Percentiles rank a stretch among this genome's conserved stretches.
These are phyloP conservation scores for Microctenopoma stevenorrisi DNA, from an alignment of 2,797 vertebrate species.

Conservation along the genomic window DNA sequence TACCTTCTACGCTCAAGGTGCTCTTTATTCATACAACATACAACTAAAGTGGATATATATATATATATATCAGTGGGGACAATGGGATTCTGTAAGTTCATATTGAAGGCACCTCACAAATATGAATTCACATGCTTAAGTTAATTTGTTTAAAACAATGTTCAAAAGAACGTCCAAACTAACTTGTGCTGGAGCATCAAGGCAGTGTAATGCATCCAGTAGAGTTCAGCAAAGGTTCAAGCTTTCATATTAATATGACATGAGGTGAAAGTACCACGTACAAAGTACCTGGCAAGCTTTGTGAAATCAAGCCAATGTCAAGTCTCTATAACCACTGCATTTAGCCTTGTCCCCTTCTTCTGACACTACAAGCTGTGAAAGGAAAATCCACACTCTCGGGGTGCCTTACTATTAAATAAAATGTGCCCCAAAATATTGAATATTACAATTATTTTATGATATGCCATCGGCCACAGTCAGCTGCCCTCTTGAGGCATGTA, in stretches of 20 bases:
- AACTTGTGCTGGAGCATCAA: neutral
- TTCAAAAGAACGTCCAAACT: neutral
- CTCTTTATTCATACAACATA: slow-evolving; percentile 42
- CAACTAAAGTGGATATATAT: slow-evolving; percentile 1
- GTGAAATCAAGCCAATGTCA: slow-evolving; percentile 40
- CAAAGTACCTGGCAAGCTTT: neutral
- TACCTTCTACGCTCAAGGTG: slow-evolving; percentile 36
- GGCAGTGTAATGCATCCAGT: neutral
- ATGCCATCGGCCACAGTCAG: slow-evolving; percentile 36
- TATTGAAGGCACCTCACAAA: slow-evolving; percentile 23
- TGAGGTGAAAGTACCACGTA: slow-evolving; percentile 9
- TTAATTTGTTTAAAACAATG: neutral
- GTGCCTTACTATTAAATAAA: slow-evolving; percentile 22
- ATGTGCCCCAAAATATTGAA: slow-evolving; percentile 21
- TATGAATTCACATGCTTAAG: slow-evolving; percentile 13
- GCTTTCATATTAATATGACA: neutral
- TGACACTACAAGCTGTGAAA: neutral
- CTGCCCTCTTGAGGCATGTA: slow-evolving; percentile 20
- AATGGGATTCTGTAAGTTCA: slow-evolving; percentile 15
- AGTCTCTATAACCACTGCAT: slow-evolving; percentile 28
- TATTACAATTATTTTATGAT: slow-evolving; percentile 45
- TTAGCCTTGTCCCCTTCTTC: slow-evolving; percentile 6
- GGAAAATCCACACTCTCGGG: slow-evolving; percentile 9
- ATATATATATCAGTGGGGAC: neutral
- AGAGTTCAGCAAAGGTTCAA: neutral